Conservation (phyloP, 2,113 vertebrate species). For the Platycercus adscitus region DNA sequence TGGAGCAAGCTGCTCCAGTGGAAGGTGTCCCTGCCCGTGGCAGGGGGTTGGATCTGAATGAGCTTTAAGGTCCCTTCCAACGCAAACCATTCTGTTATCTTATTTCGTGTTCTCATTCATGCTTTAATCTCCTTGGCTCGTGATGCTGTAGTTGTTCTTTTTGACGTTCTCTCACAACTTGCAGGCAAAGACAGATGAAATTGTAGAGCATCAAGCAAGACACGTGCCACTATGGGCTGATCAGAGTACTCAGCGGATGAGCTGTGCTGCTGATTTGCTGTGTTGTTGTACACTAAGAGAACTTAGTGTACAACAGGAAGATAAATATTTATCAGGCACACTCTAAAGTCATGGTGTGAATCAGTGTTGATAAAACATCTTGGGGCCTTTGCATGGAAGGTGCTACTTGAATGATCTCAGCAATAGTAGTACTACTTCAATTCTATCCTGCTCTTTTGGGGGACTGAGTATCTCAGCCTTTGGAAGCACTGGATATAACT, state of each 20-base stretch:
- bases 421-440: background rate
- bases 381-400: background rate
- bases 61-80: background rate
- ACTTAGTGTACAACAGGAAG: background rate
- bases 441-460: background rate
- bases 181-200: background rate
- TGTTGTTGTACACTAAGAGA: background rate
- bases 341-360: background rate
- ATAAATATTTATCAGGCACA: background rate
- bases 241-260: fast-evolving
- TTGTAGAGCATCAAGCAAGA: background rate
- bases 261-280: background rate
- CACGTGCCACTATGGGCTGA: background rate
- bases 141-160: background rate
- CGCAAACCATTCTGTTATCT: background rate
- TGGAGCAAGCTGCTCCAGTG: background rate
- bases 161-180: background rate
- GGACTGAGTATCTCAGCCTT: background rate
- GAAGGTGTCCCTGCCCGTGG: background rate
- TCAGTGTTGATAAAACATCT: background rate
- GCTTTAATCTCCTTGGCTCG: background rate
- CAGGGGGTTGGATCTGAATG: background rate
- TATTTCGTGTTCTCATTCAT: background rate
- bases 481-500: background rate
- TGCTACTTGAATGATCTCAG: background rate